phyloP scores from a whole-genome alignment of 2,797 vertebrate genomes.

The Lacerta bilineata region DNA sequence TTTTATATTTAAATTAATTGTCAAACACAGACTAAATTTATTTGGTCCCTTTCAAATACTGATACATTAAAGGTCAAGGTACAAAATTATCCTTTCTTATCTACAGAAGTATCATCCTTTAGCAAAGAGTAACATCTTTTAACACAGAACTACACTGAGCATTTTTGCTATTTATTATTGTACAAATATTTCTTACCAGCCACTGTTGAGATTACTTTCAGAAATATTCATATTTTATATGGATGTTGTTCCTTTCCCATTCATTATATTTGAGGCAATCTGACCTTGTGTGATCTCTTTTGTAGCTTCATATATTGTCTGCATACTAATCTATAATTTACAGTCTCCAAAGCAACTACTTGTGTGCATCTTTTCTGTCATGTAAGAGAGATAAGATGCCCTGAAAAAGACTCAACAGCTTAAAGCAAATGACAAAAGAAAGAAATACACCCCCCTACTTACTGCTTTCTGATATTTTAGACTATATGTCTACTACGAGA shows the following conservation, averaged over 20 bases:
- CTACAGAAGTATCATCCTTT: neutral
- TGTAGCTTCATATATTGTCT: neutral
- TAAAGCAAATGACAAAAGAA: neutral
- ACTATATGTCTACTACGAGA: neutral
- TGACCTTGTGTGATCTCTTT: neutral
- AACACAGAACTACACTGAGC: neutral
- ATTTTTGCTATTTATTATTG: neutral
- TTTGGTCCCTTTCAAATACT: no score
- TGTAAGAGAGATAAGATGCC: neutral
- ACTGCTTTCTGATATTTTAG: neutral
- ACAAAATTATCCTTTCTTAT: no score
- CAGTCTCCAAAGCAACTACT: neutral
- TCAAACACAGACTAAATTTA: neutral
- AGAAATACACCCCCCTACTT: neutral
- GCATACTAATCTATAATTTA: slow-evolving; percentile 2
- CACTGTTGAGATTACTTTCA: neutral
- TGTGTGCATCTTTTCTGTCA: neutral
- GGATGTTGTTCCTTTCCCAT: neutral
- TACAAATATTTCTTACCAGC: neutral
- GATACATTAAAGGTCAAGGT: no score
- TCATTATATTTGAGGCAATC: slow-evolving; percentile 7
- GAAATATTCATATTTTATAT: slow-evolving; percentile 11
- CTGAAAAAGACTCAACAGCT: neutral
- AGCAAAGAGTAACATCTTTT: neutral
- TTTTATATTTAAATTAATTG: neutral